Conservation (phyloP, 2,797 vertebrate species). For the Muscicapa striata region DNA sequence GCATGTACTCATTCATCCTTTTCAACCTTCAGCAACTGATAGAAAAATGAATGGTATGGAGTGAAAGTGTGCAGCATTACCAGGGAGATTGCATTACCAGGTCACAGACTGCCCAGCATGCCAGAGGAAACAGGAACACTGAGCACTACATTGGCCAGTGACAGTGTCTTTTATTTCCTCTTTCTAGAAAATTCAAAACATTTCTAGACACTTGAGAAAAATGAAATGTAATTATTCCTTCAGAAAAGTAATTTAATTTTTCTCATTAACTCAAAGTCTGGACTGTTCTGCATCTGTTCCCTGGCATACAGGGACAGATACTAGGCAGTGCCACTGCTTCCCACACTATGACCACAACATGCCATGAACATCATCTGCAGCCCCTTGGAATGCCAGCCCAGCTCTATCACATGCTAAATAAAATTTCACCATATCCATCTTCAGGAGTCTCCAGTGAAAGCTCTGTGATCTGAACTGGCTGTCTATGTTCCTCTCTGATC, state of each 20-base stretch:
- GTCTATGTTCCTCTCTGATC: background rate
- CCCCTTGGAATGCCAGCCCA: background rate
- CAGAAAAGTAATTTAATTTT: background rate
- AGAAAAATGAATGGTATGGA: background rate
- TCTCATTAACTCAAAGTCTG: background rate
- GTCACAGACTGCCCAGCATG: background rate
- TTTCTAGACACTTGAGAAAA: background rate
- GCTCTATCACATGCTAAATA: background rate
- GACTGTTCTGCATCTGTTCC: background rate
- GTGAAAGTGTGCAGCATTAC: background rate
- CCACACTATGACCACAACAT: background rate
- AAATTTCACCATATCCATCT: background rate
- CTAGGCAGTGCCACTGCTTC: background rate
- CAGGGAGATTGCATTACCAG: background rate
- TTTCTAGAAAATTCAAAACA: background rate
- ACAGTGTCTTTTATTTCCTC: background rate
- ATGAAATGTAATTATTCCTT: background rate
- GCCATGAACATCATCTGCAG: background rate
- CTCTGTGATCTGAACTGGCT: background rate
- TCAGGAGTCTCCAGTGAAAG: background rate
- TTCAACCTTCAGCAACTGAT: background rate
- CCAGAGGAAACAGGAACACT: background rate
- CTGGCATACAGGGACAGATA: background rate
- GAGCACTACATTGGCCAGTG: background rate
- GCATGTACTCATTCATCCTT: background rate